Evolutionary conservation across 2,888 invertebrate genomes (phyloP).

Genomic region (Iphiclides podalirius): DNA sequence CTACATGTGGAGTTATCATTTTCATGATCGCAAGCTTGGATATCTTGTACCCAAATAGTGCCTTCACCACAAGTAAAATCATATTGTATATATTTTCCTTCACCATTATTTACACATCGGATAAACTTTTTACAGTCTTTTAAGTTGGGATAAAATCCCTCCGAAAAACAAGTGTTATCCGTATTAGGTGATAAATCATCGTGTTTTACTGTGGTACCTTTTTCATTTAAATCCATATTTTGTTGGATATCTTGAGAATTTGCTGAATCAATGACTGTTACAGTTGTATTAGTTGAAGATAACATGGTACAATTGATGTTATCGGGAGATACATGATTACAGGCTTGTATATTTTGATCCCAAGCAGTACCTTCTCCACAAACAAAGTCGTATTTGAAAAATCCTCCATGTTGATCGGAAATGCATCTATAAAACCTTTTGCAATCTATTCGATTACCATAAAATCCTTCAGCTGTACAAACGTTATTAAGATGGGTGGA

Average conservation of each 20-base stretch:
- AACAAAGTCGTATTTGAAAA: slow-evolving; percentile 83
- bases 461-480: slow-evolving; percentile 32
- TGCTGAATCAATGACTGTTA: slow-evolving; percentile 20
- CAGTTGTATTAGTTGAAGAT: neutral
- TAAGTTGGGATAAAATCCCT: slow-evolving; percentile 85
- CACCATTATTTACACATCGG: slow-evolving; percentile 81
- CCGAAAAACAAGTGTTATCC: slow-evolving; percentile 66
- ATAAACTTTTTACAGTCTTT: slow-evolving; percentile 87
- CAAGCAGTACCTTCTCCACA: slow-evolving; percentile 89
- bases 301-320: slow-evolving; percentile 32
- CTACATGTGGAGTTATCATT: slow-evolving; percentile 34
- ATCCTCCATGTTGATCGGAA: slow-evolving; percentile 78
- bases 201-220: neutral
- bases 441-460: slow-evolving; percentile 83
- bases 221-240: slow-evolving; percentile 13
- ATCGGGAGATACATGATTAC: slow-evolving; percentile 74
- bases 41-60: slow-evolving; percentile 85
- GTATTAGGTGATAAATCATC: slow-evolving; percentile 66
- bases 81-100: slow-evolving; percentile 70
- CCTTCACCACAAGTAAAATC: slow-evolving; percentile 83
- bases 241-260: slow-evolving; percentile 36
- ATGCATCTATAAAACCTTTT: slow-evolving; percentile 90
- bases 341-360: slow-evolving; percentile 83
- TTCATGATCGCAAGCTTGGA: slow-evolving; percentile 75
- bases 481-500: slow-evolving; percentile 3